Conservation (phyloP, 30 jellyfish, hydroid and myxozoan species). For the Catostylus mosaicus region DNA sequence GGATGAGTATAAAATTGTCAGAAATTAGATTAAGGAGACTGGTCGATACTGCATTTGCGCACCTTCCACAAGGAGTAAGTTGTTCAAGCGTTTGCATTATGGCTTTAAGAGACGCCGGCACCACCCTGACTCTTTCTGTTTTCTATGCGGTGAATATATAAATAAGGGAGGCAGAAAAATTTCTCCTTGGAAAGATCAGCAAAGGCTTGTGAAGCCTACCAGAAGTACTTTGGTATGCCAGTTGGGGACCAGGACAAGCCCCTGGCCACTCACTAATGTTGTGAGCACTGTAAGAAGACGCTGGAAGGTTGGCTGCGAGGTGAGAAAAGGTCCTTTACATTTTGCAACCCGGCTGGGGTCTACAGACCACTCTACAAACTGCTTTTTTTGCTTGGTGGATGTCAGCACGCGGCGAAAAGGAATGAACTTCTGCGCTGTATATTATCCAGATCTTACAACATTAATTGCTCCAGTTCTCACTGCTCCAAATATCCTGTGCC, state of each 20-base stretch:
- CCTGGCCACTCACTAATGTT: neutral
- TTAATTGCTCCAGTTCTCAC: neutral
- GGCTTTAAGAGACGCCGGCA: neutral
- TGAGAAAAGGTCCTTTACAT: neutral
- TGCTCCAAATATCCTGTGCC: conserved; percentile 6
- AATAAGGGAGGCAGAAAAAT: neutral
- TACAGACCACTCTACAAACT: conserved; percentile 1
- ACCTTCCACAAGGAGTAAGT: neutral
- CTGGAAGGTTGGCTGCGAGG: conserved; percentile 2
- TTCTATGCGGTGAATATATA: neutral
- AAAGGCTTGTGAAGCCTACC: neutral
- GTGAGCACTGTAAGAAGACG: conserved; percentile 12
- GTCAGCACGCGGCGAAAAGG: conserved; percentile 15
- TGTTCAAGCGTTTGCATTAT: neutral
- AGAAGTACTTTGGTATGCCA: conserved; percentile 16
- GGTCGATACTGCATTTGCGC: neutral
- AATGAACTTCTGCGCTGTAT: neutral
- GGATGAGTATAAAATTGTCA: neutral
- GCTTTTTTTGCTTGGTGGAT: conserved; percentile 2
- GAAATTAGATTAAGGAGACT: neutral
- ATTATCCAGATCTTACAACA: neutral
- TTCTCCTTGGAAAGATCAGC: neutral
- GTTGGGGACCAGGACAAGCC: conserved; percentile 29
- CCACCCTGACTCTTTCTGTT: neutral
- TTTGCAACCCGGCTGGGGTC: neutral